Evolutionary conservation across 2,797 vertebrate species (phyloP).

Genomic region (Tarsius wallacei): DNA sequence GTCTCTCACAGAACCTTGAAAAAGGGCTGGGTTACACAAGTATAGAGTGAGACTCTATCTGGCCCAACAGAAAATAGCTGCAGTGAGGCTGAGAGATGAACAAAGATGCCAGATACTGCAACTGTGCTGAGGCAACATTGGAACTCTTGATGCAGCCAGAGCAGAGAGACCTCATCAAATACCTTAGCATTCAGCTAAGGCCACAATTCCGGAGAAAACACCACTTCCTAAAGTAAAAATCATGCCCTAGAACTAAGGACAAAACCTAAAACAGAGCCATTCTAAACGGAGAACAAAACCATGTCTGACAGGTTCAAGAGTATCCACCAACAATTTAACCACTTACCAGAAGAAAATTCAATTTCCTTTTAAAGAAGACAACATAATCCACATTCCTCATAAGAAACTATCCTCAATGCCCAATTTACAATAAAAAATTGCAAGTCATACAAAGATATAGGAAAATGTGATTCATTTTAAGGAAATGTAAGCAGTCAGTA

Average conservation of each 20-base stretch:
- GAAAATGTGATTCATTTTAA: slow-evolving; percentile 3
- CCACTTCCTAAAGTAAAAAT: background rate
- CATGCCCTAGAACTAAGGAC: background rate
- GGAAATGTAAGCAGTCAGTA: slow-evolving; percentile 16
- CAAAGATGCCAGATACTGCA: background rate
- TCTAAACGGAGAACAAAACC: background rate
- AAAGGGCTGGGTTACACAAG: background rate
- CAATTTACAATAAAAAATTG: background rate
- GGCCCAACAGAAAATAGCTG: background rate
- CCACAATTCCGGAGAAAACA: background rate
- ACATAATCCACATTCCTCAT: background rate
- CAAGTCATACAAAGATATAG: background rate
- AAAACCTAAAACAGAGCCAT: background rate
- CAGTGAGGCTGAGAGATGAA: background rate
- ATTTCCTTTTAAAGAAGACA: slow-evolving; percentile 31
- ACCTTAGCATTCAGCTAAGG: background rate
- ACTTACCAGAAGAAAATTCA: background rate
- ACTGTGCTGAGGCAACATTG: background rate
- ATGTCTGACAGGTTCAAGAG: background rate
- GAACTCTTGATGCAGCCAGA: background rate
- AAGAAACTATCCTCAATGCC: background rate
- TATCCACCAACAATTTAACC: background rate
- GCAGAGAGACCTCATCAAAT: background rate
- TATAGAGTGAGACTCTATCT: background rate
- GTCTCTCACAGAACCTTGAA: background rate